A percentile compares a stretch with the other conserved stretches of the same genome.
Conservation (phyloP, 2,113 vertebrate genomes). For the Gasterosteus nipponicus region DNA sequence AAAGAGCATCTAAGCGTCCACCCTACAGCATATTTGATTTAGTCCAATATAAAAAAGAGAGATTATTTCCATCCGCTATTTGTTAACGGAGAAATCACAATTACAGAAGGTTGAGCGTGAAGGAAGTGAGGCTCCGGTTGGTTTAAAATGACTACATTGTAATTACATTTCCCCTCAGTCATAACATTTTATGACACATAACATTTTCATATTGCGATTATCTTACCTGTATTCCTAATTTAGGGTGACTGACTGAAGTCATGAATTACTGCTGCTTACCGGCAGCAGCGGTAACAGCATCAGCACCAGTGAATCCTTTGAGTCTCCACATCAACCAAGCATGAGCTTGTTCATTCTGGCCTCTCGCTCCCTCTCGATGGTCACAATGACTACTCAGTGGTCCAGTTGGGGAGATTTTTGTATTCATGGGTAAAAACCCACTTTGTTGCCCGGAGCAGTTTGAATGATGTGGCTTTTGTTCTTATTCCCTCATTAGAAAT, state of each 20-base stretch:
- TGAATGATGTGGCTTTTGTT: slow-evolving; percentile 51
- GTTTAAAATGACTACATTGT: slow-evolving; percentile 28
- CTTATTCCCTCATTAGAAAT: slow-evolving; percentile 54
- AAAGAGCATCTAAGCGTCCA: slow-evolving; percentile 1
- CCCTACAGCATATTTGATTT: slow-evolving; percentile 34
- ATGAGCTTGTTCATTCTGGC: slow-evolving; percentile 30
- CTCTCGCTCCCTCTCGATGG: slow-evolving; percentile 33
- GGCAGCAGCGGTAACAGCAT: slow-evolving; percentile 11
- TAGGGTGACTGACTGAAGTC: background rate
- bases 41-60: slow-evolving; percentile 50
- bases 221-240: slow-evolving; percentile 3
- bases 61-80: slow-evolving; percentile 33
- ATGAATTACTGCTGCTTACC: slow-evolving; percentile 15
- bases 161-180: slow-evolving; percentile 34
- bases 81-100: slow-evolving; percentile 45
- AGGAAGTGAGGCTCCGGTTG: slow-evolving; percentile 4
- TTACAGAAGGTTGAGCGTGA: slow-evolving; percentile 32
- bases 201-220: background rate
- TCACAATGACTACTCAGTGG: slow-evolving; percentile 43
- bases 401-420: slow-evolving; percentile 34
- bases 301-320: background rate
- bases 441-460: slow-evolving; percentile 23
- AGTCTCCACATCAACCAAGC: slow-evolving; percentile 16
- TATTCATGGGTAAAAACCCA: slow-evolving; percentile 1
- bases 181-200: background rate